A percentile compares a stretch with the other conserved stretches of the same genome.
These are phyloP conservation scores for Cyclura pinguis DNA, from an alignment of 2,797 vertebrate species.

Conservation along the genomic window DNA sequence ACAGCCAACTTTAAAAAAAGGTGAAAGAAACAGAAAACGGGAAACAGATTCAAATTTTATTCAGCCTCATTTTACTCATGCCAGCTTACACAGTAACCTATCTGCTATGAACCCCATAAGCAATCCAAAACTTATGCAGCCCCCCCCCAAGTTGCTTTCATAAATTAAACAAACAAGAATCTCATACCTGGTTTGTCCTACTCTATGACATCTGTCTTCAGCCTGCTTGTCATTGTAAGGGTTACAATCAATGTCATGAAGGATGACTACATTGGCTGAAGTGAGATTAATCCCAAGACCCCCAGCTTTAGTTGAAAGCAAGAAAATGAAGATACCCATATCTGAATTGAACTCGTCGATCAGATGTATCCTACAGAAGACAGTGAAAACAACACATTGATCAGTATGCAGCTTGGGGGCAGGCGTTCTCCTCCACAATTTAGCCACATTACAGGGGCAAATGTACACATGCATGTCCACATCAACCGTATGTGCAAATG, in stretches of 20 bases:
- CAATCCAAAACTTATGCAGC: neutral
- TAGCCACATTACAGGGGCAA: neutral
- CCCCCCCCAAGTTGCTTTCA: neutral
- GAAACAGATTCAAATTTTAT: neutral
- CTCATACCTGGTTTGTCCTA: conserved; percentile 93
- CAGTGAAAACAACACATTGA: neutral
- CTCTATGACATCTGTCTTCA: conserved; percentile 95
- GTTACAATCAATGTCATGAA: conserved; percentile 98
- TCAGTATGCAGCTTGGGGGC: neutral
- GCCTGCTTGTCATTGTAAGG: conserved; percentile 99
- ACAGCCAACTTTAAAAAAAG: neutral
- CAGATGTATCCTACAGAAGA: conserved; percentile 88
- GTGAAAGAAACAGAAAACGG: neutral
- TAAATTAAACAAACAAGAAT: conserved; percentile 1
- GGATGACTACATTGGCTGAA: conserved; percentile 94
- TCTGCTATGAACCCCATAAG: neutral
- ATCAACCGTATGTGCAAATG: neutral
- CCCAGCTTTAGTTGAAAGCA: conserved; percentile 95
- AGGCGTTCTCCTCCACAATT: neutral
- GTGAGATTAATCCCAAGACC: conserved; percentile 97
- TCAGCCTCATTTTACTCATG: neutral
- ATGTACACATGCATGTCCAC: neutral
- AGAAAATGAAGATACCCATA: conserved; percentile 93
- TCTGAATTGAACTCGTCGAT: conserved; percentile 96
- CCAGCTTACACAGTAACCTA: neutral